phyloP scores from a whole-genome alignment of 2,888 invertebrate species.

The Apoda limacodes region DNA sequence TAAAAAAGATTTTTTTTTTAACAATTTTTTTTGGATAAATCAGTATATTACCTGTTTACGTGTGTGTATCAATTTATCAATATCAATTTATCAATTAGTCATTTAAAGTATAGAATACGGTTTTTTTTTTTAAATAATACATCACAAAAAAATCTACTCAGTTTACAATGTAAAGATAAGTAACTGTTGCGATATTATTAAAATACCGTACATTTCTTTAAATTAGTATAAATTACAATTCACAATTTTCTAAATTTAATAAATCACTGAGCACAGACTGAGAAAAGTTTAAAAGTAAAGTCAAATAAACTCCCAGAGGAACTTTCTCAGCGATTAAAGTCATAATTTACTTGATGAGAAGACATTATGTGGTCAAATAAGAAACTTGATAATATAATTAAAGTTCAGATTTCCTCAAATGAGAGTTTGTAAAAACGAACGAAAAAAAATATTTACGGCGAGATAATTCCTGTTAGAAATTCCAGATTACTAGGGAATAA shows the following conservation, averaged over 20 bases:
- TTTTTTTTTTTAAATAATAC: no score
- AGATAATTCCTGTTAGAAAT: slow-evolving; percentile 46
- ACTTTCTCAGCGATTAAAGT: slow-evolving; percentile 59
- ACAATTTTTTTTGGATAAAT: no score
- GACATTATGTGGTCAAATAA: slow-evolving; percentile 50
- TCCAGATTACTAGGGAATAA: slow-evolving; percentile 42
- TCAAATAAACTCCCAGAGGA: slow-evolving; percentile 46
- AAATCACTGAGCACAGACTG: slow-evolving; percentile 49
- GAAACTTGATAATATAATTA: slow-evolving; percentile 36
- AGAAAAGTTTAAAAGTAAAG: slow-evolving; percentile 54
- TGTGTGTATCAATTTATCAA: no score
- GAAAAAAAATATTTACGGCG: slow-evolving; percentile 28
- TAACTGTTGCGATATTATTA: no score
- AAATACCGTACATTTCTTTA: no score
- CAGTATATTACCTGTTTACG: no score
- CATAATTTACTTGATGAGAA: slow-evolving; percentile 57
- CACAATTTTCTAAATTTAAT: slow-evolving; percentile 57
- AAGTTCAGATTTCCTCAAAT: slow-evolving; percentile 40
- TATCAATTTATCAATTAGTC: no score
- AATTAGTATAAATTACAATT: no score
- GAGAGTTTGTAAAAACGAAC: slow-evolving; percentile 34
- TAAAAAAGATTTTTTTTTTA: no score
- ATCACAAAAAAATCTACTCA: no score
- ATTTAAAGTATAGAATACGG: no score
- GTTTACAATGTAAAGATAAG: no score